Base-by-base conservation (phyloP, 2,888 invertebrate genomes). In the Noctua pronuba region DNA sequence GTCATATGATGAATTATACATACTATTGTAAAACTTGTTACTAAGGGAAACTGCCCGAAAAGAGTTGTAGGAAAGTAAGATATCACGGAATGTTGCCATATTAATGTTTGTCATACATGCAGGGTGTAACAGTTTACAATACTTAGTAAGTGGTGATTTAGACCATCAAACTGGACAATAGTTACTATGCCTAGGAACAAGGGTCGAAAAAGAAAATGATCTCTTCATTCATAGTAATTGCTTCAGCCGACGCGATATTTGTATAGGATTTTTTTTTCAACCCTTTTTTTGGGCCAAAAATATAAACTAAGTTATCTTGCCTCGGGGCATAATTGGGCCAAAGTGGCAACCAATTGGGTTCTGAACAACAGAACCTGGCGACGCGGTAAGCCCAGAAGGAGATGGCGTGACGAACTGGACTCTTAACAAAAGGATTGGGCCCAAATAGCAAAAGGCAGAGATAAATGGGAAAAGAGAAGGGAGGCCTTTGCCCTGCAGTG, bases 1-100 rank as follows among this genome's bases (percentile, higher is more conserved):
- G 58, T 65, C 66, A 31, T 78, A 46, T 79, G 65, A 80, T 73
- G 65, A 76, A 74, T 41, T 41, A 65, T 41, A 65, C 65, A 28
- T 65, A 60, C 35, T 86, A 84, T 83, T 80, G 70, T 82, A 79
- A 79, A 78, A 75, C n/a, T 62, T 46, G 52, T 85, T 58, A 64
- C 55, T 69, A 75, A 60, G 64, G 73, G 69, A 72, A 65, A 74
- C 60, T 52, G 44, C 28, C 0, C 28, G 28, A 41, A 71, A 71
- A 69, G 38, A 62, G 31, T 60, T 49, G 52, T 67, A 21, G 28
- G 1, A 10, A 77, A 65, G 21, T 21, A 52, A 13, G 3, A 44
- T 41, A 35, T 21, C 2, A 38, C 1, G 11, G 6, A n/a, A 18
- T 69, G 11, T n/a, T n/a, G 18, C 18, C 18, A 24, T 7, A 4